Conservation (phyloP, 1,140 invertebrate genomes). For the Drosophila triauraria region DNA sequence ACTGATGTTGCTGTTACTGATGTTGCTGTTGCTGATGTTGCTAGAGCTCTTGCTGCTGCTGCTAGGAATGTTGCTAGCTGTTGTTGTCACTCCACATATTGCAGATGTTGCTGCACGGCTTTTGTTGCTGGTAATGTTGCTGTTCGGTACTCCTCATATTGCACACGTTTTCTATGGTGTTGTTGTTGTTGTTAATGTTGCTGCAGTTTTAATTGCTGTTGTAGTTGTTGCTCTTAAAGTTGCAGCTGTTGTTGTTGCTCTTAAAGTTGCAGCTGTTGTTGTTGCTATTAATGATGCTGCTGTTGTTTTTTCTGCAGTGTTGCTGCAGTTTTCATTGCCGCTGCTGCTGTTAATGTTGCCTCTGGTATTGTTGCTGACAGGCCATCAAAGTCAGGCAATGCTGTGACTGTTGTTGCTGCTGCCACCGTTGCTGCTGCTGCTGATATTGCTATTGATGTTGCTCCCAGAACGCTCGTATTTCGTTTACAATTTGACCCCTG, state of each 20-base stretch:
- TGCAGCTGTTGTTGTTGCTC: conserved; percentile 13
- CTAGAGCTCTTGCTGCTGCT: too few relatives aligned
- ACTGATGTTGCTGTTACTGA: too few relatives aligned
- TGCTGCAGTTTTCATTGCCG: conserved; percentile 19
- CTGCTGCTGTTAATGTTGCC: conserved; percentile 32
- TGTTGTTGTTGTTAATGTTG: too few relatives aligned
- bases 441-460: conserved; percentile 31
- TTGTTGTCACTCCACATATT: too few relatives aligned
- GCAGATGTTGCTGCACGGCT: too few relatives aligned
- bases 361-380: conserved; percentile 57
- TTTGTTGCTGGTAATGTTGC: too few relatives aligned
- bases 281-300: conserved; percentile 29
- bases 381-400: conserved; percentile 72
- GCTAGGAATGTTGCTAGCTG: too few relatives aligned
- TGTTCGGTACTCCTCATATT: too few relatives aligned
- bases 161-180: too few relatives aligned
- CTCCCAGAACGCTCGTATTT: conserved; percentile 68
- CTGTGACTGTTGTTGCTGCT: conserved; percentile 26
- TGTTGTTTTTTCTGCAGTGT: not conserved
- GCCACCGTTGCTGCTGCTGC: conserved; percentile 41
- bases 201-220: not conserved
- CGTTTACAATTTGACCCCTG: conserved; percentile 77
- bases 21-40: too few relatives aligned
- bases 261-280: conserved; percentile 3
- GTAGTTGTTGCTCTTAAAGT: conserved; percentile 23